Evolutionary conservation across 2,888 invertebrate species (phyloP), one percentile per base, ranked within the genome.

Genomic region (Drosophila robusta): DNA sequence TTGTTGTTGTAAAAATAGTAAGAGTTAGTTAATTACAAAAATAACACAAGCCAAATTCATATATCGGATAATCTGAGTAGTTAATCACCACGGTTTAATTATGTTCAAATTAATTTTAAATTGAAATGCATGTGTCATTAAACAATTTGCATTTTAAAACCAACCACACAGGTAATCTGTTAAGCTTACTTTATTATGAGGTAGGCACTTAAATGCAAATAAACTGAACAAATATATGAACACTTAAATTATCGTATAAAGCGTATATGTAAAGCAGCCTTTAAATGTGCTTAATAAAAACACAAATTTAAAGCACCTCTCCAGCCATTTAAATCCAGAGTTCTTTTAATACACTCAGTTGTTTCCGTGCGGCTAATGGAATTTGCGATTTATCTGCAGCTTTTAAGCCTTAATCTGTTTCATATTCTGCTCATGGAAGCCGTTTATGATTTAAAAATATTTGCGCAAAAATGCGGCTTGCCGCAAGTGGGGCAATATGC

Each of bases 241-340:
- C 14, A 54, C 46, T 51, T 42, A 4, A 69, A 57, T 52, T 45
- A 39, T 44, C 18, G 11, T 50, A 60, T 14, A 34, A 44, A n/a
- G n/a, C n/a, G n/a, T n/a, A 38, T 61, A 70, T 42, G 32, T 32
- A 11, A 32, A 50, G 42, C 57, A 49, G 51, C 8, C 8, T 46
- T 57, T 63, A 68, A 67, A 38, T 34, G 36, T 14, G 3, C 34
- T 42, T 29, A 46, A 62, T 78, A 57, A 71, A 56, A 61, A 56
- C 51, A 57, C 55, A 62, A 60, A 62, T 79, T 79, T 62, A 75
- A 61, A 55, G 22, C 24, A 7, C 14, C 36, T 47, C 7, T 41
- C 14, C 42, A 60, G 41, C 52, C 55, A 71, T 75, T 64, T 46
- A 47, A 66, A 65, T 56, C 42, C 16, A 58, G 45, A 65, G 69